These are phyloP conservation scores for sheep (Ovis aries) DNA, from an alignment of 2,113 vertebrate genomes.

Conservation along the genomic window ARS-UI_Ramb_v3.0 NC_056060.1:35860501-35861000, in stretches of 20 bases:
- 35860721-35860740: slow-evolving; percentile 83
- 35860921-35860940: neutral
- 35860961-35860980: too few species aligned
- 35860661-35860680: slow-evolving; percentile 78
- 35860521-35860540: neutral
- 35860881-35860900: neutral
- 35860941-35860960: too few species aligned
- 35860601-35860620: slow-evolving; percentile 6
- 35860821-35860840: slow-evolving; percentile 39
- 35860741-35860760: slow-evolving; percentile 80
- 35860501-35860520: neutral
- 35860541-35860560: neutral
- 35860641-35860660: slow-evolving; percentile 86
- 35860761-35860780: neutral
- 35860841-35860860: neutral
- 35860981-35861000: too few species aligned
- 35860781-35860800: slow-evolving; percentile 21
- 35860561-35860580: neutral
- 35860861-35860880: slow-evolving; percentile 4
- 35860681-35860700: slow-evolving; percentile 82
- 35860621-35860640: slow-evolving; percentile 29
- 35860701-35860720: slow-evolving; percentile 80
- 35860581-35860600: neutral
- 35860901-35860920: neutral
- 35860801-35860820: neutral